phyloP scores from a whole-genome alignment of 1,140 invertebrate genomes.

The Asbolus verrucosus region DNA sequence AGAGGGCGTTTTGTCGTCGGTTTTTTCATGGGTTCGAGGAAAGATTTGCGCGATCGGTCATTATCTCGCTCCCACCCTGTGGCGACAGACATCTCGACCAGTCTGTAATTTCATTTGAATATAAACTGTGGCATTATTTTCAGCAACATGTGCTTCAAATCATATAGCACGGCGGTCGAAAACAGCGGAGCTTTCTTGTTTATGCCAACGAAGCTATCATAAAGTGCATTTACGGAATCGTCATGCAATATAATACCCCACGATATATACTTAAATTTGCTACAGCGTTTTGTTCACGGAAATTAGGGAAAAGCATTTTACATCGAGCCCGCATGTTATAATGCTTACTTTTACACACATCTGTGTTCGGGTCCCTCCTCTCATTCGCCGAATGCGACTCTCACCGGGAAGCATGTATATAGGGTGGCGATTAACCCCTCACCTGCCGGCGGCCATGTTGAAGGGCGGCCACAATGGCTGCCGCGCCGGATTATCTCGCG shows the following conservation, averaged over 20 bases:
- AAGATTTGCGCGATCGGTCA: conserved; percentile 27
- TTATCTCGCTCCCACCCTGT: conserved; percentile 36
- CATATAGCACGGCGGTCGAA: conserved; percentile 59
- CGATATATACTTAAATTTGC: conserved; percentile 53
- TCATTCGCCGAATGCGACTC: too few relatives aligned
- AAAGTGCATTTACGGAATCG: conserved; percentile 58
- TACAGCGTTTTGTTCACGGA: conserved; percentile 34
- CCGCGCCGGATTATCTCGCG: conserved; percentile 54
- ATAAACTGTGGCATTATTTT: conserved; percentile 57
- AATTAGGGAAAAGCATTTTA: conserved; percentile 19
- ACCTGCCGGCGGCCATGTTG: conserved; percentile 57
- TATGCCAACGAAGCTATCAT: conserved; percentile 57
- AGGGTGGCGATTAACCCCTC: conserved; percentile 53
- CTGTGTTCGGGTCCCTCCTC: conserved; percentile 31
- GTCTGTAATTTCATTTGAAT: conserved; percentile 59
- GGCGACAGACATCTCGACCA: conserved; percentile 39
- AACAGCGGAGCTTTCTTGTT: conserved; percentile 60
- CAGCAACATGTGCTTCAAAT: conserved; percentile 62
- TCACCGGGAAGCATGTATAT: conserved; percentile 36
- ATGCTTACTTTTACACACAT: background rate
- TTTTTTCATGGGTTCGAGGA: too few relatives aligned
- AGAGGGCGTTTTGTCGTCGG: conserved; percentile 30
- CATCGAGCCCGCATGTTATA: conserved; percentile 15
- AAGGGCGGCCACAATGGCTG: conserved; percentile 55
- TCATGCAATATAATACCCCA: conserved; percentile 60